These are phyloP conservation scores for Fragum whitleyi DNA, from an alignment of 2,888 invertebrate species.

Conservation along the genomic window DNA sequence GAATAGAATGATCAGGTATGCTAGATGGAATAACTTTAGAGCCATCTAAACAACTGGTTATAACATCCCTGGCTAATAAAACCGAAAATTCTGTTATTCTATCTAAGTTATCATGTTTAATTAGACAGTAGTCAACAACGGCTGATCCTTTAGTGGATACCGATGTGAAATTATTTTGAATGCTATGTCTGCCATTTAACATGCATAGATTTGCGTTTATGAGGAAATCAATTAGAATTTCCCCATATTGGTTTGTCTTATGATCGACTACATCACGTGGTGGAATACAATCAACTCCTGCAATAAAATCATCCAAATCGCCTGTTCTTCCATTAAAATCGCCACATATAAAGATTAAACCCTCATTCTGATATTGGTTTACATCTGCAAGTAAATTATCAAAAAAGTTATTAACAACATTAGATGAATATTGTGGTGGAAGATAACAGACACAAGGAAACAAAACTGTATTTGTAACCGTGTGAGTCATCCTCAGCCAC, in stretches of 20 bases:
- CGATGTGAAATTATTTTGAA: no score
- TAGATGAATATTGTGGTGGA: slow-evolving; percentile 38
- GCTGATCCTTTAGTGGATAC: no score
- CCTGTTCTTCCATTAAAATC: slow-evolving; percentile 43
- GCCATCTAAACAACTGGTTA: background rate
- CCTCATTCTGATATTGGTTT: slow-evolving; percentile 27
- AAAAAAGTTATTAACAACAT: slow-evolving; percentile 35
- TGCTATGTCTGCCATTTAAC: slow-evolving; percentile 42
- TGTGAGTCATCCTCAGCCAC: slow-evolving; percentile 24
- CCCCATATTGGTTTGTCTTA: slow-evolving; percentile 35
- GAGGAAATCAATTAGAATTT: slow-evolving; percentile 44
- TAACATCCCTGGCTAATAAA: background rate
- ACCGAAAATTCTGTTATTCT: slow-evolving; percentile 1
- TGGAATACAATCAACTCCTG: slow-evolving; percentile 36
- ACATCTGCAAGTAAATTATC: slow-evolving; percentile 34
- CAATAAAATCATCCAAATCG: slow-evolving; percentile 38
- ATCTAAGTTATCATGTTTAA: slow-evolving; percentile 8
- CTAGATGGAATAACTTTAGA: background rate
- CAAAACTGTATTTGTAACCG: background rate
- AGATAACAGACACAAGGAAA: slow-evolving; percentile 46
- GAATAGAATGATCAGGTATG: slow-evolving; percentile 37
- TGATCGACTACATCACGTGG: slow-evolving; percentile 37
- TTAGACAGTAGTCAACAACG: no score
- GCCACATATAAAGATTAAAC: slow-evolving; percentile 38
- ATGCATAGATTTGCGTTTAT: slow-evolving; percentile 39